Percentiles rank a stretch among this genome's conserved stretches.
Conservation (phyloP, 2,113 vertebrate species). For the Hippocampus zosterae region DNA sequence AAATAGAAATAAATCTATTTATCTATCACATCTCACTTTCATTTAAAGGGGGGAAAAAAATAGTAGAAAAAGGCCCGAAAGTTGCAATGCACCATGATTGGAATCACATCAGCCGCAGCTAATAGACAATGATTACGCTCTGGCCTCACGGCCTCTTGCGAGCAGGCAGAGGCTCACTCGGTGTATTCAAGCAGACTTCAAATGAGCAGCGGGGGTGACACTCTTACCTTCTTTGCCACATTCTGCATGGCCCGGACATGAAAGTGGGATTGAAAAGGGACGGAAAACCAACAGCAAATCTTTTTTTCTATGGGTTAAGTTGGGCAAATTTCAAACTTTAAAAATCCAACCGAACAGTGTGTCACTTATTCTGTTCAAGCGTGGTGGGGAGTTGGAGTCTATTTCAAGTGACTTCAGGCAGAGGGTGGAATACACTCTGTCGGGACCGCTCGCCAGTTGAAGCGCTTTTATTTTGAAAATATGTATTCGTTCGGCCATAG, state of each 20-base stretch:
- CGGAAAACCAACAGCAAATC: neutral
- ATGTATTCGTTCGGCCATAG: too few relatives aligned
- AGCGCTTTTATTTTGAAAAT: too few relatives aligned
- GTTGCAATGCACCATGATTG: constrained; percentile 49
- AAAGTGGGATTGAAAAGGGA: constrained; percentile 9
- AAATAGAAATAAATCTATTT: constrained; percentile 26
- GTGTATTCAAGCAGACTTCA: constrained; percentile 25
- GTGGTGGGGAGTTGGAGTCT: neutral
- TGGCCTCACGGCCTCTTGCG: constrained; percentile 33
- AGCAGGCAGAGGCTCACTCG: constrained; percentile 25
- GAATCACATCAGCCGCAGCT: constrained; percentile 46
- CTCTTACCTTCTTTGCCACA: constrained; percentile 32
- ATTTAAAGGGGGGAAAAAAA: constrained; percentile 20
- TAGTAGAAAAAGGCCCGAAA: constrained; percentile 33
- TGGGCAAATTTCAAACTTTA: neutral
- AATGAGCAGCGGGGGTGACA: constrained; percentile 33
- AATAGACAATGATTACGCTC: constrained; percentile 50
- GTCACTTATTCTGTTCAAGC: neutral
- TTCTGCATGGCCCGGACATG: constrained; percentile 1
- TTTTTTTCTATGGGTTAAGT: neutral
- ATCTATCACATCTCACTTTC: constrained; percentile 33
- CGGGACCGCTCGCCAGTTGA: neutral
- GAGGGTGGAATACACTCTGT: neutral
- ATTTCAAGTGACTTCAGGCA: neutral
- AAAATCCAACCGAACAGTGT: neutral